Percentiles rank a stretch among this genome's conserved stretches.
Evolutionary conservation across 35 echinoderm and acorn worm genomes (phyloP).

Genomic region (Strongylocentrotus purpuratus): DNA sequence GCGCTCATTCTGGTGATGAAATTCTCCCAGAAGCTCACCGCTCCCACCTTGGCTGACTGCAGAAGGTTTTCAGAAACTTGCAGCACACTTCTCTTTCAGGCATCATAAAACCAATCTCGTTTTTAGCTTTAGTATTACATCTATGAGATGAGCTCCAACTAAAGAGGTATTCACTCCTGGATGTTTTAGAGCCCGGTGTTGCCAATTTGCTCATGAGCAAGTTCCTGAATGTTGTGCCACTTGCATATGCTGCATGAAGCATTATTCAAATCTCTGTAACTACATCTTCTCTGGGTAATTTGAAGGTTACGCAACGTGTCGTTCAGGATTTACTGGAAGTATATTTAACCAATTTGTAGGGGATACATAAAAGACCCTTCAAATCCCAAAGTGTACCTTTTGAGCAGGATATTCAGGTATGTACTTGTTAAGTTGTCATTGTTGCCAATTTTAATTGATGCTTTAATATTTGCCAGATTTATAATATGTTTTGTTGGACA

Average conservation of each 20-base stretch:
- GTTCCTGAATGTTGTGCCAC: background rate
- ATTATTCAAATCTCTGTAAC: background rate
- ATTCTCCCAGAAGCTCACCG: background rate
- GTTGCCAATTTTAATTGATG: background rate
- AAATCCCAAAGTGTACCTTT: background rate
- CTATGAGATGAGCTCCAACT: background rate
- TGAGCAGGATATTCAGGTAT: background rate
- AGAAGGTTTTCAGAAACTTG: background rate
- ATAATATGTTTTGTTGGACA: background rate
- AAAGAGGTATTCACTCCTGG: background rate
- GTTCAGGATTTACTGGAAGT: background rate
- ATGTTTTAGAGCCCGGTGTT: background rate
- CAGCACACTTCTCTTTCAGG: background rate
- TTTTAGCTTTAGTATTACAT: background rate
- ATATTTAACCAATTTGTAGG: background rate
- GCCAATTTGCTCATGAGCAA: background rate
- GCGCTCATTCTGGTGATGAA: background rate
- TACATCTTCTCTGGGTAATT: background rate
- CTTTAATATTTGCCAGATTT: background rate
- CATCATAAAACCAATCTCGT: background rate
- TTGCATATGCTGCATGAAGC: background rate
- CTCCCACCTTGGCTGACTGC: background rate
- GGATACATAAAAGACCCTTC: background rate
- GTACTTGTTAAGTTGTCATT: background rate
- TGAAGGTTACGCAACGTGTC: background rate